Conservation (phyloP, 1,140 invertebrate genomes). For the Meloidogyne floridensis region DNA sequence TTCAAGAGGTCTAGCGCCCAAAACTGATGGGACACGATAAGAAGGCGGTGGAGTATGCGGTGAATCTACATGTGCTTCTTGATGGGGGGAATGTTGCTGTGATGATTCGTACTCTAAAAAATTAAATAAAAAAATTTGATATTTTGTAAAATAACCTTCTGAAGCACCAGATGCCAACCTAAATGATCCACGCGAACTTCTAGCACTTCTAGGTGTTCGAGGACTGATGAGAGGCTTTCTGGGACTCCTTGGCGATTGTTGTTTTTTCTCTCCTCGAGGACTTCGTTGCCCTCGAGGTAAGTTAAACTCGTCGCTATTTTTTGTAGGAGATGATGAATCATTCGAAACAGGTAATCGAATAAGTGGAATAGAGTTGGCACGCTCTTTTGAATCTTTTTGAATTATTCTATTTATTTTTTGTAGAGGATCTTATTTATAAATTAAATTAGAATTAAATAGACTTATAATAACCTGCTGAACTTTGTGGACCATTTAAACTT, state of each 20-base stretch:
- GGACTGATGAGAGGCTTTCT: not conserved
- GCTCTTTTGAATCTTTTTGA: not conserved
- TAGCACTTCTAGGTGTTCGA: not conserved
- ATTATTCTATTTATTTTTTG: not conserved
- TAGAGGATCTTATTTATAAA: not conserved
- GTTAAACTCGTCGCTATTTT: not conserved
- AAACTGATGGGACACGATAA: not conserved
- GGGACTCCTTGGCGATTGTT: not conserved
- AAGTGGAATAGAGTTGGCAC: not conserved
- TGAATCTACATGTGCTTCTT: constrained; percentile 6
- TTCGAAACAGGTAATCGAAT: not conserved
- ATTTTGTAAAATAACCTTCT: constrained; percentile 12
- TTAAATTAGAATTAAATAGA: too few relatives aligned
- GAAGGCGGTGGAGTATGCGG: constrained; percentile 18
- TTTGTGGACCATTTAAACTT: not conserved
- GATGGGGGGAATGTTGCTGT: constrained; percentile 3
- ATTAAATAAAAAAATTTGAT: not conserved
- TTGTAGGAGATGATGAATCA: not conserved
- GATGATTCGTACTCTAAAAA: constrained; percentile 21
- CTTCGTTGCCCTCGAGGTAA: not conserved
- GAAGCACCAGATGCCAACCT: not conserved
- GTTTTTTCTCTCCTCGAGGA: not conserved
- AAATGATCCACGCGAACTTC: not conserved
- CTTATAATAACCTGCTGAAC: not conserved
- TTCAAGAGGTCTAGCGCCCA: not conserved